A percentile compares a stretch with the other conserved stretches of the same genome.
These are phyloP conservation scores for Streptopelia turtur DNA, from an alignment of 2,797 vertebrate species.

Conservation along the genomic window DNA sequence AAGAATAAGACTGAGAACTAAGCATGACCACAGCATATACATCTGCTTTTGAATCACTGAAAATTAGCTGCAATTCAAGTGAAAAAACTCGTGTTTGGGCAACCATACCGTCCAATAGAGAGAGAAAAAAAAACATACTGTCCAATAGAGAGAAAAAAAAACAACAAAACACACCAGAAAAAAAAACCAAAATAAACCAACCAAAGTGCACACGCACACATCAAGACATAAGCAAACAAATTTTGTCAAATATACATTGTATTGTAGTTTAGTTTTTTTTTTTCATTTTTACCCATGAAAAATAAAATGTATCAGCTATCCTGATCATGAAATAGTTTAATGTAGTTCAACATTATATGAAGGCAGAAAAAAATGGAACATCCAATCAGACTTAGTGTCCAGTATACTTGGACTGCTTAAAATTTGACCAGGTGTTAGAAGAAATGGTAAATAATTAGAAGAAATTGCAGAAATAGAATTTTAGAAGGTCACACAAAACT, in stretches of 20 bases:
- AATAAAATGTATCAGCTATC: neutral
- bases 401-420: neutral
- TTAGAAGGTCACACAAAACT: neutral
- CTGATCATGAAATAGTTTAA: neutral
- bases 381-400: neutral
- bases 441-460: neutral
- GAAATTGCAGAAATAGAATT: neutral
- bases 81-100: neutral
- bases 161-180: too few species aligned
- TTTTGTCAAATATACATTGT: neutral
- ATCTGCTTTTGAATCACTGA: neutral
- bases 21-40: neutral
- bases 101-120: neutral
- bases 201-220: neutral
- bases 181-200: neutral
- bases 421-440: neutral
- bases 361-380: neutral
- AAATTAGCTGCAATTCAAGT: neutral
- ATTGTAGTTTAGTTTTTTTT: neutral
- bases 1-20: slow-evolving; percentile 15
- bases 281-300: neutral
- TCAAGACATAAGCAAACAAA: neutral
- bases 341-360: neutral
- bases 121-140: neutral
- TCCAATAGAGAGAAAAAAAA: neutral